Evolutionary conservation across 2,113 vertebrate species (phyloP).

Genomic region (Toxostoma redivivum): DNA sequence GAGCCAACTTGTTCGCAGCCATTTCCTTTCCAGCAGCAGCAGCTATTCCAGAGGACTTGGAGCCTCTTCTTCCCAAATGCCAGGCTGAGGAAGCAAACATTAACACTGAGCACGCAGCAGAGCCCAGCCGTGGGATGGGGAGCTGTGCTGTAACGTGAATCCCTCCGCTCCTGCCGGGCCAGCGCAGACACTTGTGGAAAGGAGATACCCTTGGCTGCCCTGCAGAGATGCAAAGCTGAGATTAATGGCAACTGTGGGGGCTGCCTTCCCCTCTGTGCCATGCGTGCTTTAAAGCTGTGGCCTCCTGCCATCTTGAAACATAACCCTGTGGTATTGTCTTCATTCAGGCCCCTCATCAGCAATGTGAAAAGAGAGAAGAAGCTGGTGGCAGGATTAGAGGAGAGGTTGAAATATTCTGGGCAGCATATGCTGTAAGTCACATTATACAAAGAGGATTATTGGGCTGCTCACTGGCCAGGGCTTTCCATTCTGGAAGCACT

Average conservation of each 20-base stretch:
- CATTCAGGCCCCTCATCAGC: constrained; percentile 31
- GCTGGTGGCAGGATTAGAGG: constrained; percentile 55
- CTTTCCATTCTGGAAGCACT: constrained; percentile 14
- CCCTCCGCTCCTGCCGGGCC: neutral
- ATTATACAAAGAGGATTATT: constrained; percentile 27
- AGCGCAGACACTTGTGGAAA: constrained; percentile 16
- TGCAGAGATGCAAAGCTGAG: constrained; percentile 40
- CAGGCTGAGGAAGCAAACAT: constrained; percentile 36
- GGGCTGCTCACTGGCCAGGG: neutral
- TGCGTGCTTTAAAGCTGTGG: constrained; percentile 36
- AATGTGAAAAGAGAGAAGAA: constrained; percentile 60
- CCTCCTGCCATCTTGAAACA: constrained; percentile 61
- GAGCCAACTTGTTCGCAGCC: neutral
- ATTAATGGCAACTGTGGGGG: constrained; percentile 45
- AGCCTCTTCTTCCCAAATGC: constrained; percentile 7
- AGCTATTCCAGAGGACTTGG: neutral
- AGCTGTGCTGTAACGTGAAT: neutral
- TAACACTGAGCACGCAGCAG: neutral
- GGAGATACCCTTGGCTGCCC: constrained; percentile 43
- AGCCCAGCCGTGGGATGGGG: neutral
- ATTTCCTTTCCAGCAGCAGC: neutral
- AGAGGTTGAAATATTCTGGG: constrained; percentile 59
- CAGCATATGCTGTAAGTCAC: constrained; percentile 41
- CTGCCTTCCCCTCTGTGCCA: constrained; percentile 20
- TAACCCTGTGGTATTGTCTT: constrained; percentile 38